A percentile compares a stretch with the other conserved stretches of the same genome.
phyloP scores from a whole-genome alignment of 2,797 vertebrate genomes.

The Diplodus puntazzo region DNA sequence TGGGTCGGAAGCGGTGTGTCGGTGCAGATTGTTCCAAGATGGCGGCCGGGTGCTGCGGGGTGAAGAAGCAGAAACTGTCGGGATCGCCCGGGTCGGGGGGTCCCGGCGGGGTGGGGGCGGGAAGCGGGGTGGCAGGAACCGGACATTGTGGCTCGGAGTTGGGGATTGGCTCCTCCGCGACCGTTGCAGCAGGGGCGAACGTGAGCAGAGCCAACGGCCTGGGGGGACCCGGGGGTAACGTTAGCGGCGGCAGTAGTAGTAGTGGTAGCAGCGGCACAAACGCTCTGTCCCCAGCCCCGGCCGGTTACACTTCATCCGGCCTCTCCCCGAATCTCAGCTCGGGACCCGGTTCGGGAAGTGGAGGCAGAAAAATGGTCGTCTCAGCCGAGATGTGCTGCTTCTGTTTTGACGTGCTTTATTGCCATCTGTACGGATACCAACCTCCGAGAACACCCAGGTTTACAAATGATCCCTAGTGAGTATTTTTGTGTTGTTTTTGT shows the following conservation, averaged over 20 bases:
- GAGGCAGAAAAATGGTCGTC: slow-evolving; percentile 97
- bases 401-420: slow-evolving; percentile 99
- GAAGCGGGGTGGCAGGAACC: slow-evolving; percentile 90
- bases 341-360: slow-evolving; percentile 90
- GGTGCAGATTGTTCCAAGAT: slow-evolving; percentile 99
- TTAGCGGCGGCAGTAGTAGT: slow-evolving; percentile 84
- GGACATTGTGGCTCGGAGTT: slow-evolving; percentile 92
- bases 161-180: slow-evolving; percentile 90
- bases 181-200: slow-evolving; percentile 85
- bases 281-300: slow-evolving; percentile 87
- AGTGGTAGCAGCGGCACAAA: slow-evolving; percentile 82
- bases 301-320: slow-evolving; percentile 87
- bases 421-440: slow-evolving; percentile 99
- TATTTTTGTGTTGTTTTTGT: slow-evolving; percentile 52
- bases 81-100: slow-evolving; percentile 97
- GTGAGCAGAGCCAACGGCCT: slow-evolving; percentile 90
- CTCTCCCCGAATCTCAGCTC: slow-evolving; percentile 90
- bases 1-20: slow-evolving; percentile 98
- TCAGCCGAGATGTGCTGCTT: slow-evolving; percentile 99
- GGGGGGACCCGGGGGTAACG: slow-evolving; percentile 89
- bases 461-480: slow-evolving; percentile 99
- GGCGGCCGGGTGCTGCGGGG: slow-evolving; percentile 99
- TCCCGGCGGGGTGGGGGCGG: slow-evolving; percentile 90
- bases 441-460: slow-evolving; percentile 98
- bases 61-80: slow-evolving; percentile 99